Evolutionary conservation across 2,113 vertebrate genomes (phyloP), one percentile per base, ranked within the genome.

Genomic region (Formicarius rufipectus): DNA sequence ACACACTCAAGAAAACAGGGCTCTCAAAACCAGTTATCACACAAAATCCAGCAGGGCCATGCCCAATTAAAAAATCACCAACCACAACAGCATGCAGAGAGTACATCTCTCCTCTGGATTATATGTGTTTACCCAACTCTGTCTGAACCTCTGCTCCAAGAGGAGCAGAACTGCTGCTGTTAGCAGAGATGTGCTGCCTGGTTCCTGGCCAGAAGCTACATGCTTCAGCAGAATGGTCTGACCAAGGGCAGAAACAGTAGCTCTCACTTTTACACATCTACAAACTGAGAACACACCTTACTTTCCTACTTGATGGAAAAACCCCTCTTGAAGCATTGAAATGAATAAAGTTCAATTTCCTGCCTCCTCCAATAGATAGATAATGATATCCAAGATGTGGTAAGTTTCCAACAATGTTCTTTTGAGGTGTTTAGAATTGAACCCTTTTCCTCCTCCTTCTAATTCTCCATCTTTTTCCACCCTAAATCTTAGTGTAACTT

Each of bases 301-400:
- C 35, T 58, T 82, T 78, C n/a, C 50, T 52, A 21, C 44, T 78
- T 62, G 39, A 74, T 7, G 39, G 82, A 88, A 93, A 88, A 86
- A 74, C 74, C 39, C 58, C 30, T 59, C 35, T 55, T 0, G 2
- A 89, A 82, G 55, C 74, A 89, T 2, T 67, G 71, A 91, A 67
- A 74, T 75, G 66, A 95, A 78, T 84, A 12, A 84, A 93, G 81
- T 84, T 66, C 62, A 47, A 84, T 64, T 75, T 93, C 69, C 84
- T 89, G 60, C 60, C 21, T 68, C 47, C 62, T 39, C 47, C 40
- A 59, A 33, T 3, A 92, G 37, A 87, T 7, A 53, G 16, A 74
- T 52, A 40, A 8, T 37, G 69, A 84, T 74, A 91, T 11, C 42
- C 35, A 76, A 71, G 45, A 93, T 5, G 2, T 0, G 0, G 44